These are phyloP conservation scores for Megalonaias nervosa DNA, from an alignment of 1,140 invertebrate genomes.

Conservation along the genomic window DNA sequence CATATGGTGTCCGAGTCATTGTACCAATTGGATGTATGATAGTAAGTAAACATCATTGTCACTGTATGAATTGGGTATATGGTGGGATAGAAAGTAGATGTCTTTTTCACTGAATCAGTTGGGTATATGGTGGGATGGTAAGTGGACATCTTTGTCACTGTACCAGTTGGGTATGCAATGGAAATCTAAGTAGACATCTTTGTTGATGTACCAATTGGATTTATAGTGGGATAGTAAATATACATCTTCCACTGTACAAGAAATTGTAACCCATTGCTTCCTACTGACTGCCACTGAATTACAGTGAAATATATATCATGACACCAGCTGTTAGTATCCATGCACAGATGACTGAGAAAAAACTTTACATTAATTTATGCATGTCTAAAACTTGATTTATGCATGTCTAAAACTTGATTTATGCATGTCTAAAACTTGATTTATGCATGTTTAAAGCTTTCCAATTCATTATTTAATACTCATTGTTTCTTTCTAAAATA, in stretches of 20 bases:
- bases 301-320: not conserved
- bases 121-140: slow-evolving; percentile 82
- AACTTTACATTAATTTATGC: slow-evolving; percentile 85
- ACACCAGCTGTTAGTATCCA: not conserved
- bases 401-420: slow-evolving; percentile 76
- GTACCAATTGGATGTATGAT: slow-evolving; percentile 81
- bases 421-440: slow-evolving; percentile 74
- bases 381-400: slow-evolving; percentile 77
- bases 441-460: slow-evolving; percentile 77
- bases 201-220: slow-evolving; percentile 80
- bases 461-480: too few relatives aligned
- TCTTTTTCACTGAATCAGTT: slow-evolving; percentile 80
- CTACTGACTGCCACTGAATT: not conserved
- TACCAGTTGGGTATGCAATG: slow-evolving; percentile 72
- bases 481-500: too few relatives aligned
- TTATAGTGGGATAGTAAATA: slow-evolving; percentile 79
- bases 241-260: not conserved
- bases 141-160: slow-evolving; percentile 16
- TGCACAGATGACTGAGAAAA: slow-evolving; percentile 80
- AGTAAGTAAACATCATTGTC: slow-evolving; percentile 59
- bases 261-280: slow-evolving; percentile 10
- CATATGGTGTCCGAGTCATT: too few relatives aligned
- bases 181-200: slow-evolving; percentile 83
- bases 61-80: slow-evolving; percentile 56
- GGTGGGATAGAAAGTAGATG: slow-evolving; percentile 83